Conservation (phyloP, 2,888 invertebrate genomes). For the Ischnus inquisitorius region DNA sequence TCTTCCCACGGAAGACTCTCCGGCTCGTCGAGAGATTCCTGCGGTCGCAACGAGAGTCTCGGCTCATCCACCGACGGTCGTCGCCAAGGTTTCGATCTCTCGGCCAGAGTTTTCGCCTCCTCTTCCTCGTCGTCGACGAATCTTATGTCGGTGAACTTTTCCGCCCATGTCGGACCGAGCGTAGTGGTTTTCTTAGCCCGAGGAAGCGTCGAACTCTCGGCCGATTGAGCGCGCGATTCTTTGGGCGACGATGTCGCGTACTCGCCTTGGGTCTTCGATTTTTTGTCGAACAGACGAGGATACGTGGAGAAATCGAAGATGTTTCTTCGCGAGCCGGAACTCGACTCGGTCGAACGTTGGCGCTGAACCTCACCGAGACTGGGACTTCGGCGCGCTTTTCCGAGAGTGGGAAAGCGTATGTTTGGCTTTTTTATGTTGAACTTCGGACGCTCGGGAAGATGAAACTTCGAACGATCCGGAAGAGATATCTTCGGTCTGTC, state of each 20-base stretch:
- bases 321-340: slow-evolving; percentile 87
- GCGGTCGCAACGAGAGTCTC: slow-evolving; percentile 77
- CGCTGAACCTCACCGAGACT: slow-evolving; percentile 80
- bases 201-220: slow-evolving; percentile 90
- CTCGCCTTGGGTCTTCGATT: slow-evolving; percentile 81
- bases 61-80: slow-evolving; percentile 82
- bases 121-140: slow-evolving; percentile 78
- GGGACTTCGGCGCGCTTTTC: slow-evolving; percentile 68
- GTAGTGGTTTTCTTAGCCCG: slow-evolving; percentile 86
- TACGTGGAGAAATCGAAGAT: slow-evolving; percentile 92
- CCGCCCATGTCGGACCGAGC: slow-evolving; percentile 86
- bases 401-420: slow-evolving; percentile 84
- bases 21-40: slow-evolving; percentile 71
- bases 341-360: slow-evolving; percentile 86
- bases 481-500: slow-evolving; percentile 86
- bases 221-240: slow-evolving; percentile 83
- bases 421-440: slow-evolving; percentile 87
- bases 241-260: slow-evolving; percentile 87
- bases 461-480: slow-evolving; percentile 86
- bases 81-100: slow-evolving; percentile 81
- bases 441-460: slow-evolving; percentile 87
- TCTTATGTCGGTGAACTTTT: slow-evolving; percentile 82
- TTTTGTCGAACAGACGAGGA: slow-evolving; percentile 88
- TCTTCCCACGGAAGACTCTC: slow-evolving; percentile 72
- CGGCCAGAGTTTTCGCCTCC: slow-evolving; percentile 70